Evolutionary conservation across 2,797 vertebrate genomes (phyloP), one percentile per base, ranked within the genome.

Genomic region (Meda fulgida): DNA sequence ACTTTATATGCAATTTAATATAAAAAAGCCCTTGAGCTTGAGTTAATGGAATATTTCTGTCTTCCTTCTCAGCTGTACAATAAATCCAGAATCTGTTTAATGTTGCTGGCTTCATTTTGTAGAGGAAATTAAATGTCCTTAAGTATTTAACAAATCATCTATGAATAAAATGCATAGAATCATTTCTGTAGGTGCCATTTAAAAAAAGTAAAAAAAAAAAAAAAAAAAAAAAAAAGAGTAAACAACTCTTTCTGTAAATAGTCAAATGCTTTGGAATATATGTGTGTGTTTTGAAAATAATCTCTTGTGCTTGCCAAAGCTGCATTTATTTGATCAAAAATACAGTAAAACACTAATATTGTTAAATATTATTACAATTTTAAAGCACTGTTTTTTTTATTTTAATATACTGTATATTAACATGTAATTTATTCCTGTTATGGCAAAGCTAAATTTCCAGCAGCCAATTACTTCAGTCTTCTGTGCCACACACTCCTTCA

Each of bases 1-100:
- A 65, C 7, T 23, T 51, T 34, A 34, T 31, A 19, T 46, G 5
- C 29, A 36, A 65, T 75, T 83, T 75, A 65, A 75, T 83, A 51
- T 19, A 38, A 38, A 34, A 7, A 53, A 26, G 21, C 29, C 31
- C 40, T 83, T 75, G 38, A 82, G 51, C 76, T 60, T 63, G 34
- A 40, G 10, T 36, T 55, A 40, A 29, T 72, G 4, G 23, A 71
- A 16, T 2, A 10, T 46, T 60, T 72, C 31, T 40, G 31, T 80
- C 23, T 53, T 69, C 14, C 55, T 60, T 58, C 60, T 60, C 23
- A 29, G 14, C 75, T 26, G 53, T 60, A 26, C 34, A 40, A 77
- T 77, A 38, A 60, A 77, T 60, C 75, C 34, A 58, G 34, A 77
- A 77, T 38, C 23, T 26, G 53, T 77, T 23, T 77, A 14, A n/a